These are phyloP conservation scores for Sphaeramia orbicularis DNA, from an alignment of 2,797 vertebrate genomes.

Conservation along the genomic window DNA sequence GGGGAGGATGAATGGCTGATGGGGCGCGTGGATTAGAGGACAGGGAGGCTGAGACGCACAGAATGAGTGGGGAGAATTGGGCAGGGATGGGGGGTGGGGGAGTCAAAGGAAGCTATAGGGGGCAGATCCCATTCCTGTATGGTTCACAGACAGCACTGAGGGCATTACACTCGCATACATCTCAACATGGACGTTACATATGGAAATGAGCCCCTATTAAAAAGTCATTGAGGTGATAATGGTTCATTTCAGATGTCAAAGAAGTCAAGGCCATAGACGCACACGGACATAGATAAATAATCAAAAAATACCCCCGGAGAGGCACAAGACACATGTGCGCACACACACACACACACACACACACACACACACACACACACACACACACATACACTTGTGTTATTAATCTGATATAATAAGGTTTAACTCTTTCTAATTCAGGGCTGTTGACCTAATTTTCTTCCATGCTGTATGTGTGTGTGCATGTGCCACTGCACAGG, in stretches of 20 bases:
- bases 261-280: conserved; percentile 52
- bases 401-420: conserved; percentile 77
- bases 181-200: conserved; percentile 62
- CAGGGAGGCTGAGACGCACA: conserved; percentile 32
- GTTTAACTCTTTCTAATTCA: conserved; percentile 68
- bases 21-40: conserved; percentile 48
- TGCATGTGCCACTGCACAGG: conserved; percentile 6
- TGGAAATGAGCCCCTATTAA: conserved; percentile 78
- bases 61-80: background rate
- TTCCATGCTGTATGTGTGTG: conserved; percentile 17
- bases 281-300: conserved; percentile 1
- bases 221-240: conserved; percentile 77
- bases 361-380: conserved; percentile 15
- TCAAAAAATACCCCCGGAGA: too few species aligned
- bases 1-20: conserved; percentile 46
- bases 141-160: conserved; percentile 60
- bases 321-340: background rate
- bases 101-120: conserved; percentile 52
- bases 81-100: background rate
- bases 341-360: conserved; percentile 18
- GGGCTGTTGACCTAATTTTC: conserved; percentile 78
- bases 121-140: conserved; percentile 62
- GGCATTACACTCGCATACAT: conserved; percentile 27
- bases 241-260: conserved; percentile 75
- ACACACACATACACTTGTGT: conserved; percentile 30